Conservation (phyloP, 2,113 vertebrate species). For the Bos javanicus region DNA sequence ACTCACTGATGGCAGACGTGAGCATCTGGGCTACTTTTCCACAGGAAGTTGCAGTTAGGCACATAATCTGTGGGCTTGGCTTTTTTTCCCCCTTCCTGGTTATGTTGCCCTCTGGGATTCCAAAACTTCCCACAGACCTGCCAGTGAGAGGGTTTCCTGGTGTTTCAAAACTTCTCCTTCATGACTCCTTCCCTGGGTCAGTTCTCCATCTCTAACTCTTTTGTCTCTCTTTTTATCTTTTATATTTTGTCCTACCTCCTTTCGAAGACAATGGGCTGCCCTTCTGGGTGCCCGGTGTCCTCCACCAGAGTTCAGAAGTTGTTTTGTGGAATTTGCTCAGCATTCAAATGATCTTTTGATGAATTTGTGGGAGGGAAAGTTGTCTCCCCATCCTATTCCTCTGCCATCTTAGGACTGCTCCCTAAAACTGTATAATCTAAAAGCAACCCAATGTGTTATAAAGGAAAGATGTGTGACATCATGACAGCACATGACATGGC, state of each 20-base stretch:
- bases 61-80: not conserved
- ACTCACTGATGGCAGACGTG: rapidly evolving
- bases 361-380: not conserved
- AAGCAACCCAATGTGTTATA: not conserved
- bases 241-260: not conserved
- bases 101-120: not conserved
- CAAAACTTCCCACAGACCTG: not conserved
- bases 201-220: not conserved
- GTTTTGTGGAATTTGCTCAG: not conserved
- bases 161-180: not conserved
- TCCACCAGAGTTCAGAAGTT: not conserved
- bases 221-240: not conserved
- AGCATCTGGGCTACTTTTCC: not conserved
- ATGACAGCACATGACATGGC: not conserved
- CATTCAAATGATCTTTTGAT: not conserved
- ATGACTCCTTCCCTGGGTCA: rapidly evolving
- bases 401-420: not conserved
- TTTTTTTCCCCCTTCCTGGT: not conserved
- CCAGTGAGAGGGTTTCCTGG: not conserved
- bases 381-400: not conserved
- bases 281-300: not conserved
- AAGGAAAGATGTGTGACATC: not conserved
- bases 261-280: not conserved
- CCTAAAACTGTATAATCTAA: not conserved
- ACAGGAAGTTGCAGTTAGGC: not conserved